Evolutionary conservation across 2,113 vertebrate species (phyloP), one percentile per base, ranked within the genome.

Genomic region (Nesoenas mayeri): DNA sequence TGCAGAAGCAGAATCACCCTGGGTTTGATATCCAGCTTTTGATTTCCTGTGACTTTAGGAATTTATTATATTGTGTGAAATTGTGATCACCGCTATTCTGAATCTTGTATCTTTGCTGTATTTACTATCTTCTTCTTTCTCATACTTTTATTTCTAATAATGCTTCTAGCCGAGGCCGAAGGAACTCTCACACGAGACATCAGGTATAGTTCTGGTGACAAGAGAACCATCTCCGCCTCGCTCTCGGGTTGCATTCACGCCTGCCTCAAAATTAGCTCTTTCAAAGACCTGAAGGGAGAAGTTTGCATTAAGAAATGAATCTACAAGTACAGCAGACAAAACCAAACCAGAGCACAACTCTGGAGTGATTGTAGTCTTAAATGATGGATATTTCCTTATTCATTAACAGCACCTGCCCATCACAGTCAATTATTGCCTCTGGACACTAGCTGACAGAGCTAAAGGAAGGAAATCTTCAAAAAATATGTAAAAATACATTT

Each of bases 161-260:
- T 94, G 97, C 98, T 98, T 97, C 97, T 98, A 99, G 99, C 98
- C 98, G 99, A 93, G 99, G 99, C 99, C 98, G 99, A 98, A 98
- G 99, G 98, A 99, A 99, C 97, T 99, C 99, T 93, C 99, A 99
- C 98, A 97, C 99, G 10, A 99, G 99, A 98, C 99, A 99, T 96
- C 99, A 99, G 99, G 99, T 99, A 99, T 94, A 74, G 97, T 98
- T 96, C 96, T 96, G 48, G 70, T 95, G 96, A 89, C 95, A 93
- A 62, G 60, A 51, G 73, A 97, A 91, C 89, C 65, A 77, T 85
- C 72, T 96, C 87, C 82, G 54, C 89, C 93, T 89, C 3, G 0
- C 83, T 79, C 58, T 88, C 28, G 61, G 94, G 79, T 95, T 97
- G 69, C 78, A 31, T 62, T 95, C 96, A 86, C 60, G 53, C 93